Evolutionary conservation across 2,797 vertebrate species (phyloP), one percentile per base, ranked within the genome.

Genomic region (Sebastes wilsoni): DNA sequence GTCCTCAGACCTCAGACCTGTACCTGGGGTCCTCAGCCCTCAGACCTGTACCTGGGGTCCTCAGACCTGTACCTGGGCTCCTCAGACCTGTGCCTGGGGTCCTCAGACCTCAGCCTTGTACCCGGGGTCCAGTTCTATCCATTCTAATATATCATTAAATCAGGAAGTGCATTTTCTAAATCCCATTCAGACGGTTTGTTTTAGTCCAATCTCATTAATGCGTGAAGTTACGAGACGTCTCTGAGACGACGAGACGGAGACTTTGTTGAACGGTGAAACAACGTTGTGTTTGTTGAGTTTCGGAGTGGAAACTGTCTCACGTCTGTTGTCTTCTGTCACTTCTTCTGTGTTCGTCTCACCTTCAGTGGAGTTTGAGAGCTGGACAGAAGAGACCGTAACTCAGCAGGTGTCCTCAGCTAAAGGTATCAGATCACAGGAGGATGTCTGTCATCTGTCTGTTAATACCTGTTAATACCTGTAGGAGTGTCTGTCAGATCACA

Each of bases 351-450:
- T 91, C 81, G 32, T 94, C 82, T 34, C 78, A 22, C 42, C 82
- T 90, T 88, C 82, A 93, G 89, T 92, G 46, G 94, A 95, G 81
- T 91, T 79, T 92, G 85, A 94, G 86, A 94, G 90, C 87, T 91
- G 95, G 93, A 90, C 86, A 71, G 93, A 95, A 83, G 94, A 95
- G 86, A 92, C 70, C 4, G 52, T 93, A 83, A 89, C 87, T 64
- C 88, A 94, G 69, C 87, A 94, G 83, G 83, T 94, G 75, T 90
- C 90, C 75, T 70, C 78, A 34, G 54, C 79, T 55, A 72, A 71
- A 96, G 95, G 95, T 96, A 96, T 62, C 55, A 13, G 56, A 59
- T n/a, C 42, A 38, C 34, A 56, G 42, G 56, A 34, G 25, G 30
- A 56, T 8, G 3, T 13, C 13, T 14, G 38, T 42, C 6, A 1